These are phyloP conservation scores for Eulimnadia texana DNA, from an alignment of 1,140 invertebrate genomes.

Conservation along the genomic window DNA sequence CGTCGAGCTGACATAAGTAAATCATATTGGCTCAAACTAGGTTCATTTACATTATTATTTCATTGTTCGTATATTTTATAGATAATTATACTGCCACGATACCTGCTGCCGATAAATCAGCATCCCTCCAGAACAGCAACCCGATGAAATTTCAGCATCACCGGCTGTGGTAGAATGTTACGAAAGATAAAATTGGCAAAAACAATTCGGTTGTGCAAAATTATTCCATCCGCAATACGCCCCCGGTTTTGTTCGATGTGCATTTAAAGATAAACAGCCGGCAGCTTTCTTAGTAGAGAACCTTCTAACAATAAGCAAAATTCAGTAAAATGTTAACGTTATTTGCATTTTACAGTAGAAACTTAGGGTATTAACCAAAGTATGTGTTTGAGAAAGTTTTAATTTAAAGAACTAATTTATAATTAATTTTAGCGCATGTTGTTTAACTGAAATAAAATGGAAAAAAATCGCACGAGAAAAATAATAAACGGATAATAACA, in stretches of 20 bases:
- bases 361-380: no score
- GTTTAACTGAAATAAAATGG: no score
- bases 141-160: not conserved
- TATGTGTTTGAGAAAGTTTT: no score
- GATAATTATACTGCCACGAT: no score
- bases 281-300: not conserved
- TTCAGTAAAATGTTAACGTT: not conserved
- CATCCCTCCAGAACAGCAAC: no score
- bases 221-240: not conserved
- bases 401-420: no score
- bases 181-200: not conserved
- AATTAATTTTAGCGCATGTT: no score
- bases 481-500: no score
- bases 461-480: no score
- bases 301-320: no score
- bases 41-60: no score
- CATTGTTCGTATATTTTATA: no score
- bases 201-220: not conserved
- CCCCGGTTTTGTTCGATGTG: not conserved
- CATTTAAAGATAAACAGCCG: not conserved
- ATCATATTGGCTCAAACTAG: not conserved
- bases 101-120: not conserved
- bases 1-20: not conserved
- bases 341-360: not conserved
- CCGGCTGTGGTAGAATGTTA: not conserved